Conservation (phyloP, 92 coral and sea anemone species). For the Scolanthus callimorphus region DNA sequence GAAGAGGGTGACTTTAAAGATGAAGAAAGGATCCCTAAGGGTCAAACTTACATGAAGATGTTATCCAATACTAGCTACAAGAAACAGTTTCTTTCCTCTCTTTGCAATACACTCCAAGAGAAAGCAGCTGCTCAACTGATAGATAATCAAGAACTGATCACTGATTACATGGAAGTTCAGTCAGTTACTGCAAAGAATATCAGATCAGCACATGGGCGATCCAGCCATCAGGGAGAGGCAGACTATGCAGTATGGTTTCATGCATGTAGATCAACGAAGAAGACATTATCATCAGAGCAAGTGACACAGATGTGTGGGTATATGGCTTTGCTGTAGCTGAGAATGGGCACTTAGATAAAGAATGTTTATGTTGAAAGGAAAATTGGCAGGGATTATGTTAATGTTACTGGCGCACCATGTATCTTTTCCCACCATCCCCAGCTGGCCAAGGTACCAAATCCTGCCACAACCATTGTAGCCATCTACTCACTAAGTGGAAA, state of each 20-base stretch:
- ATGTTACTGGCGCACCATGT: background rate
- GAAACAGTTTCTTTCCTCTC: background rate
- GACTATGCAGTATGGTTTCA: background rate
- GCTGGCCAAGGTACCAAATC: background rate
- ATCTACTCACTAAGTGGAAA: background rate
- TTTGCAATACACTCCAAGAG: background rate
- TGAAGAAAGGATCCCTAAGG: background rate
- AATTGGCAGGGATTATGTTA: background rate
- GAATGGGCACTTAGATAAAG: background rate
- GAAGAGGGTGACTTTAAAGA: background rate
- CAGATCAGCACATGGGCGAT: background rate
- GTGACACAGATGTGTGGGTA: background rate
- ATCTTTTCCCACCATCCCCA: background rate
- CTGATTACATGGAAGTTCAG: background rate
- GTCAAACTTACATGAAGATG: background rate
- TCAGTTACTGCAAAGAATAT: background rate
- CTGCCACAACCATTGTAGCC: background rate
- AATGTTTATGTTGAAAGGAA: background rate
- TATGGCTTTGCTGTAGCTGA: background rate
- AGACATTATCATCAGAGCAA: background rate
- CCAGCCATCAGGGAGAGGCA: background rate
- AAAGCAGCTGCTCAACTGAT: background rate
- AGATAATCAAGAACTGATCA: background rate
- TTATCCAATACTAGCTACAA: background rate
- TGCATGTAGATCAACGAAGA: background rate